These are phyloP conservation scores for Theonella swinhoei DNA, from an alignment of 37 sponge, comb jelly and placozoan species.

Conservation along the genomic window DNA sequence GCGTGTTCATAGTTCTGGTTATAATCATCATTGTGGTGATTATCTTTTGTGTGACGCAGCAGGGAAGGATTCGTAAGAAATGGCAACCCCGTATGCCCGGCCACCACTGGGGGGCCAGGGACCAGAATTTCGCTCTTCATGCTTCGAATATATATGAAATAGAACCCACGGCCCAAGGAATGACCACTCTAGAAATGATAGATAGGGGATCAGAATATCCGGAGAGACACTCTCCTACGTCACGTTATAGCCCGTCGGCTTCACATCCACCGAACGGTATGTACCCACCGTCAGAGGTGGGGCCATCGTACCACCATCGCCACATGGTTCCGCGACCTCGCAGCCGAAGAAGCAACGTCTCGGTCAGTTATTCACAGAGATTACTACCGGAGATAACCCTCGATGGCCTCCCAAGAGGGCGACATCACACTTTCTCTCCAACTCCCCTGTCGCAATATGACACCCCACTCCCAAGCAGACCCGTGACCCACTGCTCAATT, in stretches of 20 bases:
- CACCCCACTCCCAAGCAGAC: background rate
- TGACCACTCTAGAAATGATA: background rate
- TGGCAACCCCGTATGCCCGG: background rate
- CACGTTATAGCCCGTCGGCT: background rate
- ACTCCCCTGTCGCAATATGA: background rate
- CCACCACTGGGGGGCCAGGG: background rate
- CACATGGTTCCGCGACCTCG: background rate
- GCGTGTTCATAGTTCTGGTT: constrained; percentile 26
- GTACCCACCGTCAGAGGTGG: background rate
- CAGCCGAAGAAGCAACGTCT: background rate
- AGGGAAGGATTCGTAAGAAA: constrained; percentile 32
- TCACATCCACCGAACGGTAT: background rate
- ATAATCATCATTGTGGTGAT: constrained; percentile 21
- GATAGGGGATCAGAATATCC: background rate
- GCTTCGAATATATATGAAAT: background rate
- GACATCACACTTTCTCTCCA: background rate
- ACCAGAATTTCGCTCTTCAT: background rate
- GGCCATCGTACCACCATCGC: background rate
- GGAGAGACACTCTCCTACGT: background rate
- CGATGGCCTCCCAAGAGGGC: background rate
- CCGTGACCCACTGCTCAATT: background rate
- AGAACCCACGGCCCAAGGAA: background rate
- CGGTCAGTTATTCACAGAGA: background rate
- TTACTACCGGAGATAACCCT: background rate
- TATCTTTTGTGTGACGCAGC: constrained; percentile 45